Percentiles rank a stretch among this genome's conserved stretches.
Evolutionary conservation across 2,888 invertebrate genomes (phyloP).

Genomic region (Cremastobaeus sp.): DNA sequence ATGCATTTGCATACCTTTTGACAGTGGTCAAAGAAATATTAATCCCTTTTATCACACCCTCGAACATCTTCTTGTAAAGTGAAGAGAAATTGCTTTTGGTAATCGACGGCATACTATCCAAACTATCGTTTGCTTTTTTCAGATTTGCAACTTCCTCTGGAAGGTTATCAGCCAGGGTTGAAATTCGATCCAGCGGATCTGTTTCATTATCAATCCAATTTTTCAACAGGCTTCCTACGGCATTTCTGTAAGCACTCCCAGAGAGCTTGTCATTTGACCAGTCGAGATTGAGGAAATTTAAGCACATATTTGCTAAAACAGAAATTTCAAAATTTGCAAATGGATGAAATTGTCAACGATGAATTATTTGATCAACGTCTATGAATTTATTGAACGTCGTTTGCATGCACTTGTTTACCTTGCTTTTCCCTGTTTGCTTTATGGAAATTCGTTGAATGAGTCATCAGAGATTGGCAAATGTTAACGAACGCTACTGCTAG

Average conservation of each 20-base stretch:
- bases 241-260: conserved; percentile 68
- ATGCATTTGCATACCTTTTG: conserved; percentile 67
- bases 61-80: conserved; percentile 84
- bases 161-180: conserved; percentile 80
- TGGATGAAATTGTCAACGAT: too few relatives aligned
- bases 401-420: conserved; percentile 64
- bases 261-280: conserved; percentile 71
- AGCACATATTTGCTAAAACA: conserved; percentile 73
- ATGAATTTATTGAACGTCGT: too few relatives aligned
- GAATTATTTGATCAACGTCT: too few relatives aligned
- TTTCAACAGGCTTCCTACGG: conserved; percentile 71
- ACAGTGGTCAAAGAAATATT: conserved; percentile 79
- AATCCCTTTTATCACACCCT: conserved; percentile 81
- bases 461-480: conserved; percentile 72
- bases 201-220: conserved; percentile 75
- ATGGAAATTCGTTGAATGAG: conserved; percentile 70
- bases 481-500: conserved; percentile 72
- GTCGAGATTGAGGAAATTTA: conserved; percentile 69
- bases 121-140: conserved; percentile 80
- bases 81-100: conserved; percentile 83
- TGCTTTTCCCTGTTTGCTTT: conserved; percentile 69
- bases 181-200: conserved; percentile 80
- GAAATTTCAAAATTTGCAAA: too few relatives aligned
- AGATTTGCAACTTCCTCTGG: conserved; percentile 81
- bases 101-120: conserved; percentile 83